A percentile compares a stretch with the other conserved stretches of the same genome.
These are phyloP conservation scores for Hymenopus coronatus DNA, from an alignment of 2,888 invertebrate species.

Conservation along the genomic window DNA sequence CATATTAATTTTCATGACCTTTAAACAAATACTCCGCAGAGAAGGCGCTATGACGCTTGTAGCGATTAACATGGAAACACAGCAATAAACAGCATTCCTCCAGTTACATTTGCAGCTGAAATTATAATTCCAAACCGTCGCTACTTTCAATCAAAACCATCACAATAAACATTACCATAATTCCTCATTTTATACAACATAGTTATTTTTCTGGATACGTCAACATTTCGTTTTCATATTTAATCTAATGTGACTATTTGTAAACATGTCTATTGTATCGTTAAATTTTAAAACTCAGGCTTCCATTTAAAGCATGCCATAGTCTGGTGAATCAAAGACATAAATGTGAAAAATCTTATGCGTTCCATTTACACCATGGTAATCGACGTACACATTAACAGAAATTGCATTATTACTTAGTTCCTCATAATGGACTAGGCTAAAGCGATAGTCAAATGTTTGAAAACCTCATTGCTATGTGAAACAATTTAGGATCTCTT, in stretches of 20 bases:
- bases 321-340: no score
- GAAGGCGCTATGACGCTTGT: neutral
- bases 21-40: neutral
- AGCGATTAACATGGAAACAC: neutral
- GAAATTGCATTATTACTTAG: no score
- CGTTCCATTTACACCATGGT: no score
- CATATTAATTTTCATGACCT: neutral
- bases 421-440: no score
- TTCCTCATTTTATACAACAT: neutral
- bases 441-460: no score
- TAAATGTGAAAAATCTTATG: no score
- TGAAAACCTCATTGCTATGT: no score
- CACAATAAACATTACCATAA: neutral
- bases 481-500: no score
- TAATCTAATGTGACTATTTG: neutral
- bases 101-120: neutral
- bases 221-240: neutral
- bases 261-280: neutral
- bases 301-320: no score
- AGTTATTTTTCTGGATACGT: neutral
- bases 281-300: neutral
- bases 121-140: neutral
- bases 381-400: no score
- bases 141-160: neutral
- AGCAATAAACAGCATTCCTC: neutral